Evolutionary conservation across 2,888 invertebrate genomes (phyloP), one percentile per base, ranked within the genome.

Genomic region (Iphiclides podalirius): DNA sequence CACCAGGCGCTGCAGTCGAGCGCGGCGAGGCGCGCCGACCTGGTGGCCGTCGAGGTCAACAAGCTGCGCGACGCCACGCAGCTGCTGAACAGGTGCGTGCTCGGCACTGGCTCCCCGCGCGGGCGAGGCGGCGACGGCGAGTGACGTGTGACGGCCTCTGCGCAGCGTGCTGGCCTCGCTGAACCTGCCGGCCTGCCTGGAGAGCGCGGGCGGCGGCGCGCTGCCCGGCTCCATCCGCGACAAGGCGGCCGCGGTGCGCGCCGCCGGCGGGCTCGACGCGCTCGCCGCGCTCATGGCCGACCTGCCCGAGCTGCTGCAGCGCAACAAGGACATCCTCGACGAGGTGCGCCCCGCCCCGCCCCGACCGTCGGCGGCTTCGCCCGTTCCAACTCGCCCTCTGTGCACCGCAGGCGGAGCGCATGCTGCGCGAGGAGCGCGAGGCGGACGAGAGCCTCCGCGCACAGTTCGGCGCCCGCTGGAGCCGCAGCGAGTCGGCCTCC

Each of bases 161-260:
- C 6, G 40, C 57, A 72, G 94, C 66, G 92, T 97, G 41, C 89
- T 99, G 70, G 96, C 98, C 0, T 97, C 97, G 52, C 90, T 99
- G 59, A 98, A 97, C 90, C 91, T 99, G 66, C 99, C 99, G 6
- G 99, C 98, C n/a, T 97, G 98, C 43, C 91, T 99, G 48, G 99
- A 99, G 86, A 93, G 93, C 60, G 91, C 92, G 4, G 91, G 91
- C 60, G 91, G 92, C 33, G 91, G 90, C 41, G 92, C 91, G 20
- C 90, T 99, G 62, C 99, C 99, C 0, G 96, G 94, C 45, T 97
- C 98, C 9, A 89, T 99, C 55, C 86, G 94, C 48, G 95, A 95
- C 60, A 98, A 98, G 82, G 95, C 97, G 1, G 91, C 91, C 39
- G 91, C 92, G 58, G 92, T 98, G 36, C 91, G 92, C 55, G 90